Percentiles rank a stretch among this genome's conserved stretches.
phyloP scores from a whole-genome alignment of 2,113 vertebrate genomes.

The Willisornis vidua region DNA sequence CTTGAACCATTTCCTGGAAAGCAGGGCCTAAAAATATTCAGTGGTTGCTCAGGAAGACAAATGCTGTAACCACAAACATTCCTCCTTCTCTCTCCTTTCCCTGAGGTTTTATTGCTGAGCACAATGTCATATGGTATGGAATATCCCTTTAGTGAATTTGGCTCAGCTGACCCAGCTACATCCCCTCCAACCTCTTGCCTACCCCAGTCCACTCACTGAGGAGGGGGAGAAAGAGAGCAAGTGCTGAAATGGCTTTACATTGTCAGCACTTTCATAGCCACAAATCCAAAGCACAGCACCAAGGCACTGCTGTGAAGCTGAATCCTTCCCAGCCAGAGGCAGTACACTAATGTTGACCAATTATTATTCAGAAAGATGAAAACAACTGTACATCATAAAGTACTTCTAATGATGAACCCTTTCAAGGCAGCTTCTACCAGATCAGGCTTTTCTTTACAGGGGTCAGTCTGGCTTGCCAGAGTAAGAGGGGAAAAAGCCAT shows the following conservation, averaged over 20 bases:
- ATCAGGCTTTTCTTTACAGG: neutral
- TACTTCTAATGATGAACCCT: neutral
- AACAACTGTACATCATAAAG: neutral
- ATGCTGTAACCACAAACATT: neutral
- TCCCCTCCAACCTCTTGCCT: neutral
- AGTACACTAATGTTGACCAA: neutral
- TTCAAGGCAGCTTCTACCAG: neutral
- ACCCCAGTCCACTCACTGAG: accelerated
- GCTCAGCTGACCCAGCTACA: neutral
- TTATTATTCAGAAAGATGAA: neutral
- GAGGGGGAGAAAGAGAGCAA: neutral
- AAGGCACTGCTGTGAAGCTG: neutral
- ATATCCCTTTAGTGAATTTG: neutral
- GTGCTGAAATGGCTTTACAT: accelerated
- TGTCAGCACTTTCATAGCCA: neutral
- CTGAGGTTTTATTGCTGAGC: neutral
- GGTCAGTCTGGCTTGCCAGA: neutral
- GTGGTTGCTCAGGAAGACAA: neutral
- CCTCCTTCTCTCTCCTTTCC: neutral
- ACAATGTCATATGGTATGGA: neutral
- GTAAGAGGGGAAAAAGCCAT: neutral
- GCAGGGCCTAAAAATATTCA: neutral
- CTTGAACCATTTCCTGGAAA: neutral
- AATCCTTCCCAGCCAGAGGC: neutral
- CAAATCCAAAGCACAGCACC: neutral